Evolutionary conservation across 2,888 invertebrate genomes (phyloP).

Genomic region (Dermolepida albohirtum): DNA sequence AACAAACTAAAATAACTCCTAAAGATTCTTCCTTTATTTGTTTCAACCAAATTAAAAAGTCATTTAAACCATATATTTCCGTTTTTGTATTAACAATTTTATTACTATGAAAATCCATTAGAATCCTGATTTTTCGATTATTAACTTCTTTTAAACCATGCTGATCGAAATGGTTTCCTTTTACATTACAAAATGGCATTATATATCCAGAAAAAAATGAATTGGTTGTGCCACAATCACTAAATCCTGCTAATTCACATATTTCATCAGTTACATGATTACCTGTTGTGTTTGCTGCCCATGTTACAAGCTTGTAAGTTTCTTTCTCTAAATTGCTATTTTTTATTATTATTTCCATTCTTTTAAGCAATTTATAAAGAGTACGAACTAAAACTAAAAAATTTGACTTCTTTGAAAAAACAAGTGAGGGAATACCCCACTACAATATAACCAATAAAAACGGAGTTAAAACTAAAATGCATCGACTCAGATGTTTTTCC

Average conservation of each 20-base stretch:
- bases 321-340: neutral
- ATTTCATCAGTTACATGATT: slow-evolving; percentile 13
- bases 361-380: too few relatives aligned
- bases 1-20: slow-evolving; percentile 16
- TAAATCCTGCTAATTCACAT: slow-evolving; percentile 26
- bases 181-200: slow-evolving; percentile 24
- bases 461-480: too few relatives aligned
- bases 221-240: neutral
- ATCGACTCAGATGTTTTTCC: too few relatives aligned
- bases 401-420: too few relatives aligned
- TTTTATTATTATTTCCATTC: neutral
- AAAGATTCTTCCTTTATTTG: neutral
- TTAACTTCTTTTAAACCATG: slow-evolving; percentile 15
- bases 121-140: neutral
- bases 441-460: too few relatives aligned
- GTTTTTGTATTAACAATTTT: slow-evolving; percentile 16
- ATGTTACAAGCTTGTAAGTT: slow-evolving; percentile 12
- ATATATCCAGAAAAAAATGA: slow-evolving; percentile 3
- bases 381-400: too few relatives aligned
- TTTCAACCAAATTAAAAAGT: slow-evolving; percentile 19
- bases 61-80: slow-evolving; percentile 14
- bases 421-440: too few relatives aligned
- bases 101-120: slow-evolving; percentile 2
- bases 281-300: slow-evolving; percentile 30
- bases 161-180: neutral